These are phyloP conservation scores for Oncorhynchus mykiss DNA, from an alignment of 2,113 vertebrate genomes.

Conservation along the genomic window DNA sequence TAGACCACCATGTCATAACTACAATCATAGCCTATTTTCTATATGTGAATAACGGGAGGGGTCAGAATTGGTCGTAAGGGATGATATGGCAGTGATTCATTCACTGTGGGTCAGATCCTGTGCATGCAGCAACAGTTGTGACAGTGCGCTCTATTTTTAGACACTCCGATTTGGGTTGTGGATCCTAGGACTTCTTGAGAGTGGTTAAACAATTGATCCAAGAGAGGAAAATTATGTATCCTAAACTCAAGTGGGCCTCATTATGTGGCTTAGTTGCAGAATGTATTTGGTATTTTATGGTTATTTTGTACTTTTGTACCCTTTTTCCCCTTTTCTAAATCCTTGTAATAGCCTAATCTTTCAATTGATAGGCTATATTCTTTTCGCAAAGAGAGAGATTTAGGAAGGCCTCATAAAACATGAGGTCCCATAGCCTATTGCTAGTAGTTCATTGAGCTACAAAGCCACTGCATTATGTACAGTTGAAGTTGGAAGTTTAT, in stretches of 20 bases:
- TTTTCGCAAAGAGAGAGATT: background rate
- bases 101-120: conserved; percentile 35
- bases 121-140: conserved; percentile 55
- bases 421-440: conserved; percentile 33
- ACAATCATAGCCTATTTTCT: conserved; percentile 74
- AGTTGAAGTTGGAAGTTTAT: conserved; percentile 24
- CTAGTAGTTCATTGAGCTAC: conserved; percentile 13
- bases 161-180: conserved; percentile 59
- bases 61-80: conserved; percentile 62
- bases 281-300: too few relatives aligned
- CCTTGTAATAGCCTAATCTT: background rate
- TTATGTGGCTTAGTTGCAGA: background rate
- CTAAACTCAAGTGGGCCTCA: background rate
- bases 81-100: conserved; percentile 45
- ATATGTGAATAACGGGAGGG: conserved; percentile 42
- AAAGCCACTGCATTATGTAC: conserved; percentile 32
- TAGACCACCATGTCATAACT: conserved; percentile 69
- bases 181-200: conserved; percentile 31
- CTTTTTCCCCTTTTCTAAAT: background rate
- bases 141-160: conserved; percentile 76
- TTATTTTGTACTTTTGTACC: too few relatives aligned
- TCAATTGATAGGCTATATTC: background rate
- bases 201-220: conserved; percentile 54
- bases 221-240: conserved; percentile 59
- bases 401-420: conserved; percentile 1